Conservation (phyloP, 2,797 vertebrate genomes). For the Natrix natrix region DNA sequence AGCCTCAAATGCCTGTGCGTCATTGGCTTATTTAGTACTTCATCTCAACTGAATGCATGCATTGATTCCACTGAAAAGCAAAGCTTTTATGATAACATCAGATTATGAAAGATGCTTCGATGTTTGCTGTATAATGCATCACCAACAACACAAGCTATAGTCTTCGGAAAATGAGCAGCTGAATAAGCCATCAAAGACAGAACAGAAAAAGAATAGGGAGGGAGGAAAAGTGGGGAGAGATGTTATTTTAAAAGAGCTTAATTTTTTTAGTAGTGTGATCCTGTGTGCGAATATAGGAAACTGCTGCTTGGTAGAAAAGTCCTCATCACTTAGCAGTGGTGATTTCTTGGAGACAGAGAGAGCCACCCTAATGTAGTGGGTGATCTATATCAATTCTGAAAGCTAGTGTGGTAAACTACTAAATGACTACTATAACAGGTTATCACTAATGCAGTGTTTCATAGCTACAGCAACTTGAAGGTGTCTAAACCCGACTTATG, state of each 20-base stretch:
- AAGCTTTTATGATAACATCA: background rate
- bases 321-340: background rate
- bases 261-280: background rate
- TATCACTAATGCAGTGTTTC: background rate
- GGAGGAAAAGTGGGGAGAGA: background rate
- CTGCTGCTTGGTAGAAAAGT: background rate
- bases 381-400: background rate
- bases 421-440: background rate
- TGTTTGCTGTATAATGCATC: background rate
- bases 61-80: background rate
- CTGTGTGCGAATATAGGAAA: background rate
- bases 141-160: background rate
- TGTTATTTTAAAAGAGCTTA: background rate
- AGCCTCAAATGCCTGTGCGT: background rate
- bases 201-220: background rate
- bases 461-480: background rate
- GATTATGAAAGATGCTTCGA: background rate
- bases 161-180: background rate
- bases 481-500: background rate
- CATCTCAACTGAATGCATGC: background rate
- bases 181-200: background rate
- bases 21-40: background rate
- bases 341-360: background rate
- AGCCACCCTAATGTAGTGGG: background rate
- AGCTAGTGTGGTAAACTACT: background rate